Evolutionary conservation across 2,888 invertebrate species (phyloP), one percentile per base, ranked within the genome.

Genomic region (Uropetala carovei): DNA sequence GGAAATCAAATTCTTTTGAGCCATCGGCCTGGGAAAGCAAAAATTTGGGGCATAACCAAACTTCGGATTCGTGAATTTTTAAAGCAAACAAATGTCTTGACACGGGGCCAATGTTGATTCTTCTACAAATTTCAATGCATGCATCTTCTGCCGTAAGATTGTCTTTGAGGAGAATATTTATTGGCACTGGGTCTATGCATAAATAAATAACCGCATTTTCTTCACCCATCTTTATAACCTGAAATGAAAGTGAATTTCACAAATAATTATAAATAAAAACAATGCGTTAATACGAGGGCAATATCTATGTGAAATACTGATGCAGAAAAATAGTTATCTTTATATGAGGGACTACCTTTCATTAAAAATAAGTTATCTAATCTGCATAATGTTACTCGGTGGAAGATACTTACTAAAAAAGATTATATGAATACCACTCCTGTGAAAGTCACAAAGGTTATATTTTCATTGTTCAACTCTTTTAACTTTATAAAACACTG

Each of bases 11-110:
- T n/a, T 93, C 93, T 92, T 93, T 93, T 30, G 97, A 97, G 93
- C 96, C 96, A 92, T 96, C 95, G 92, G 95, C 95, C 18, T 95
- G 95, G 57, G 94, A 94, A 56, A 97, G 94, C 92, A 94, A 95
- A 92, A 96, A 96, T 93, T 97, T 96, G 93, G 97, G 96, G 94
- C 97, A 96, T 92, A 97, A 96, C 97, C 98, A 98, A 93, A 96
- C 95, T 93, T 96, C 96, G 92, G 96, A 96, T 82, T 96, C 96
- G 94, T 96, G 96, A 93, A 97, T 96, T 94, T 97, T 96, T 85
- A 98, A 95, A 22, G 97, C 97, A 95, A 98, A 98, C 91, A 98
- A 95, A 94, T 98, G 97, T 93, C 98, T 96, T 82, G 97, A 97
- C 59, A 97, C 95, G 9, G 98, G 98, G 92, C 97, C 96, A 94